phyloP scores from a whole-genome alignment of 2,113 vertebrate genomes.

The Gasterosteus aculeatus region DNA sequence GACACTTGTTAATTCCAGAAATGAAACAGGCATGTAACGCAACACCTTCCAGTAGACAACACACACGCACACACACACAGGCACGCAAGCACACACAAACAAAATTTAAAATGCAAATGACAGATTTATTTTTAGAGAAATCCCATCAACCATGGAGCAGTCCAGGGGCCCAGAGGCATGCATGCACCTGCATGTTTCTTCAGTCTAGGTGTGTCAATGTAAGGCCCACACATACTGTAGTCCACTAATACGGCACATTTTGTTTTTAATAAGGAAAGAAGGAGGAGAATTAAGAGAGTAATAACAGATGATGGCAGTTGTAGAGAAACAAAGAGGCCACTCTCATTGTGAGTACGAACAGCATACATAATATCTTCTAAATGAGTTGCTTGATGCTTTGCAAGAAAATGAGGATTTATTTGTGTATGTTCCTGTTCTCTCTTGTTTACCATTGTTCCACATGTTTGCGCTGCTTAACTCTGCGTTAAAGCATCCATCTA shows the following conservation, averaged over 20 bases:
- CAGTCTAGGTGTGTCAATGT: slow-evolving; percentile 57
- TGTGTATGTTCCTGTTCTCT: not conserved
- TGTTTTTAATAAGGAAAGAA: slow-evolving; percentile 12
- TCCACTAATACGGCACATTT: slow-evolving; percentile 34
- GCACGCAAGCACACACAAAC: not conserved
- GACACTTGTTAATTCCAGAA: not conserved
- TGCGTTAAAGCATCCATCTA: slow-evolving; percentile 17
- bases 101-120: not conserved
- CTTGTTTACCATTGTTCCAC: slow-evolving; percentile 1
- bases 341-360: slow-evolving; percentile 18
- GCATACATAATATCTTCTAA: slow-evolving; percentile 12
- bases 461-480: slow-evolving; percentile 6
- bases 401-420: slow-evolving; percentile 24
- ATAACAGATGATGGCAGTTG: slow-evolving; percentile 1
- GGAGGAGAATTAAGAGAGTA: not conserved
- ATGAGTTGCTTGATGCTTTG: slow-evolving; percentile 7
- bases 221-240: slow-evolving; percentile 17
- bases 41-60: not conserved
- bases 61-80: not conserved
- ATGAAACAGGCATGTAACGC: not conserved
- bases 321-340: slow-evolving; percentile 1
- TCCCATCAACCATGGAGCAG: slow-evolving; percentile 35
- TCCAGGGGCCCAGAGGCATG: slow-evolving; percentile 23
- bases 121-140: slow-evolving; percentile 12
- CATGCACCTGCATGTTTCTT: slow-evolving; percentile 59